A percentile compares a stretch with the other conserved stretches of the same genome.
Conservation (phyloP, 2,113 vertebrate species). For the Cygnus atratus region DNA sequence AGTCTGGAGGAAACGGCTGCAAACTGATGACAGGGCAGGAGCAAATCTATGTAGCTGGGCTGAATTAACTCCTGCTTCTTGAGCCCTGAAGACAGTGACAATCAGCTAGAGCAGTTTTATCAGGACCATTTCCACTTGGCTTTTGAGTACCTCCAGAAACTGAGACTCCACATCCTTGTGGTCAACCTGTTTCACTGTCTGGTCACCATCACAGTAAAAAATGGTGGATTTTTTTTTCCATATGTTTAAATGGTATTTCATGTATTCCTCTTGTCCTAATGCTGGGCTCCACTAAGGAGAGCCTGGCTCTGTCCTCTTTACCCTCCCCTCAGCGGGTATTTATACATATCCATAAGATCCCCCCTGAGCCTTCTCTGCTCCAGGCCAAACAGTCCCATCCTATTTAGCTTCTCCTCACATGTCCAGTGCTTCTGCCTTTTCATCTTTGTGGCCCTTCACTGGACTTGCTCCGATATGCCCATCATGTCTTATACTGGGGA, state of each 20-base stretch:
- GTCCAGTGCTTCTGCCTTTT: neutral
- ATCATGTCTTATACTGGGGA: neutral
- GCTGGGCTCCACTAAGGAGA: neutral
- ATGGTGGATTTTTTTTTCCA: neutral
- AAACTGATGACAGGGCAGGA: neutral
- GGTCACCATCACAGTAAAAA: neutral
- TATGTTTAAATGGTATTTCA: neutral
- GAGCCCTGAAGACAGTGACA: neutral
- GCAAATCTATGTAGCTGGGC: neutral
- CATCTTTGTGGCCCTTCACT: neutral
- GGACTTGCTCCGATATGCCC: neutral
- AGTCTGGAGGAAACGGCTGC: neutral
- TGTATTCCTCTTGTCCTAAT: neutral
- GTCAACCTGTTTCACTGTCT: neutral
- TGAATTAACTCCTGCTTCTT: neutral
- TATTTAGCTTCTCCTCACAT: neutral
- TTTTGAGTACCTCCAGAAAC: neutral
- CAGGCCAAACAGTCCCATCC: neutral
- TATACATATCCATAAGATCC: rapidly evolving
- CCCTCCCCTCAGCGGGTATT: neutral
- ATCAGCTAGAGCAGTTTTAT: neutral
- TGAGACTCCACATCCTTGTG: neutral
- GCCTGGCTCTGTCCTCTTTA: neutral
- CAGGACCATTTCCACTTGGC: neutral
- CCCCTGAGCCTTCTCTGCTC: neutral